These are phyloP conservation scores for Lucifuga dentata DNA, from an alignment of 2,113 vertebrate genomes.

Conservation along the genomic window DNA sequence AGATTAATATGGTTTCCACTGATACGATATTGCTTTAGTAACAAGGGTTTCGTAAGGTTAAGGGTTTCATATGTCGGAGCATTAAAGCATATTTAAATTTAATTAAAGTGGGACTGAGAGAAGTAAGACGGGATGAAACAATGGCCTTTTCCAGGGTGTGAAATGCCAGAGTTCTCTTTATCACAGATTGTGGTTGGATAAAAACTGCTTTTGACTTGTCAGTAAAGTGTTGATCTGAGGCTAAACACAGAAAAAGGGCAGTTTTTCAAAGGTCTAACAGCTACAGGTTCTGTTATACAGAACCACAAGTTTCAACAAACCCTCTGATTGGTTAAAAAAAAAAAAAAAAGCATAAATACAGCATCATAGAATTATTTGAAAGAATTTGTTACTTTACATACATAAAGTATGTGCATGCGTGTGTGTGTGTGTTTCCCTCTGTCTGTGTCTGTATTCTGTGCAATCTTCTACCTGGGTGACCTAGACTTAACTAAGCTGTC, in stretches of 20 bases:
- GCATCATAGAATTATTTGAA: too few species aligned
- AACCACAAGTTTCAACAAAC: conserved; percentile 4
- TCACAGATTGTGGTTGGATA: conserved; percentile 43
- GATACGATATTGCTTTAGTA: conserved; percentile 47
- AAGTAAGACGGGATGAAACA: neutral
- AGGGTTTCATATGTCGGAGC: conserved; percentile 6
- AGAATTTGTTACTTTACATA: too few species aligned
- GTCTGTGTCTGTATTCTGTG: conserved; percentile 27
- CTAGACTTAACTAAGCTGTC: conserved; percentile 65
- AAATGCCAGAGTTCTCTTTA: conserved; percentile 69
- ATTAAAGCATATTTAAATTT: conserved; percentile 49
- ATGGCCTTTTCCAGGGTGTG: conserved; percentile 57
- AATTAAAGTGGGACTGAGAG: conserved; percentile 53
- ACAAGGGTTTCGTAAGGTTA: conserved; percentile 19
- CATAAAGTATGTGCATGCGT: too few species aligned
- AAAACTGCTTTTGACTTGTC: conserved; percentile 28
- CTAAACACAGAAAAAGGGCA: neutral
- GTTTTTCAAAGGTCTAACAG: conserved; percentile 16
- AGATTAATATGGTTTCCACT: conserved; percentile 50
- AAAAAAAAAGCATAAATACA: too few species aligned
- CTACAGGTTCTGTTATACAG: too few species aligned
- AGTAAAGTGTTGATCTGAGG: conserved; percentile 35
- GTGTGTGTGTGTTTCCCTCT: neutral
- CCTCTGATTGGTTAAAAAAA: too few species aligned
- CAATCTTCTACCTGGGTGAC: conserved; percentile 59